Conservation (phyloP, 1,140 invertebrate genomes). For the Centruroides sculpturatus region DNA sequence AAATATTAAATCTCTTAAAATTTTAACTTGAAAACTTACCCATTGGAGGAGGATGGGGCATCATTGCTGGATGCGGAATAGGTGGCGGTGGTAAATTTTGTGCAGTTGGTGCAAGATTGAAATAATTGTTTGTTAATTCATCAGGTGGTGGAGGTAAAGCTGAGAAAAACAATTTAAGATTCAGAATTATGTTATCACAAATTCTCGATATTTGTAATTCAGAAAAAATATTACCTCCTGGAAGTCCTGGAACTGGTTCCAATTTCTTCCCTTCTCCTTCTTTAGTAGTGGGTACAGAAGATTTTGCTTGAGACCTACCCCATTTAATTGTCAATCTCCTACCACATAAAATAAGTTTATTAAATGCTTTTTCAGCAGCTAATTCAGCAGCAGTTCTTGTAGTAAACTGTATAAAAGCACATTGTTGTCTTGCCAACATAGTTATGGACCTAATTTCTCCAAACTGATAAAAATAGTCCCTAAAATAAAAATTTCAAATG, state of each 20-base stretch:
- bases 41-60: constrained; percentile 6
- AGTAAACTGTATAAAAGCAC: constrained; percentile 96
- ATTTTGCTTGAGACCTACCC: constrained; percentile 73
- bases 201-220: background rate
- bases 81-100: constrained; percentile 15
- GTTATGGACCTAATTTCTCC: constrained; percentile 94
- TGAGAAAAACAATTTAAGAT: constrained; percentile 6
- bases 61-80: background rate
- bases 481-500: constrained; percentile 21
- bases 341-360: constrained; percentile 78
- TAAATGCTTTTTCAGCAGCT: constrained; percentile 92
- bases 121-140: constrained; percentile 63
- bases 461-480: constrained; percentile 93
- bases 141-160: constrained; percentile 62
- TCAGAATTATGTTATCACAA: background rate
- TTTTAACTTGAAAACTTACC: background rate
- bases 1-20: too few relatives aligned
- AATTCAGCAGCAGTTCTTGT: constrained; percentile 72
- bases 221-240: constrained; percentile 22
- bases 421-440: constrained; percentile 82
- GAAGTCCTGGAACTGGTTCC: constrained; percentile 77
- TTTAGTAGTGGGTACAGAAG: constrained; percentile 24
- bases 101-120: constrained; percentile 38
- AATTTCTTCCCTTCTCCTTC: constrained; percentile 32
- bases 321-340: constrained; percentile 87